Base-by-base conservation (phyloP, 1,140 invertebrate genomes). In the Vollenhovia emeryi region DNA sequence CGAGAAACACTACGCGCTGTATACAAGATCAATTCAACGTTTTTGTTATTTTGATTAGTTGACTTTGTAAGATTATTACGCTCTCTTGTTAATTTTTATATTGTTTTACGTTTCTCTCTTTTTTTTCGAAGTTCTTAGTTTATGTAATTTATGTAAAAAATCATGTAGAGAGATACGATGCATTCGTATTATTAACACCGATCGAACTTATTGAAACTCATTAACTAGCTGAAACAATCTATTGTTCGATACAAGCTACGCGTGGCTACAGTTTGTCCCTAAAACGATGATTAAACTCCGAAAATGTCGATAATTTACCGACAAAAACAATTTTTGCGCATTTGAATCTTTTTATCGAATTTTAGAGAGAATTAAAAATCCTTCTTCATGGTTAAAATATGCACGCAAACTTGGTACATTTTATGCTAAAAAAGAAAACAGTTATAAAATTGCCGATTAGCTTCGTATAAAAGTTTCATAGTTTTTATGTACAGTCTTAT, bases 41-140 rank as follows among this genome's bases (percentile, higher is more conserved):
- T 13, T 69, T 50, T 68, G 21, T 69, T 80, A 43, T 27, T 64
- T 68, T 55, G n/a, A 55, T 52, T 73, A 55, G 9, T n/a, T 73
- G 27, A 52, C 9, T n/a, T 73, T 73, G 7, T 24, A 18, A 27
- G 9, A 13, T 21, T 73, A 24, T 13, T 66, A 27, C 33, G n/a
- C 36, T 69, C 0, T 40, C 33, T 40, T 71, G 30, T 36, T 76
- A 50, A 27, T 68, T 73, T 57, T 57, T 57, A 24, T 21, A 52
- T 36, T 55, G 45, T 1, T 66, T 27, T n/a, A 36, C 9, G 3
- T 60, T 45, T 48, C 52, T n/a, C n/a, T n/a, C 21, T 48, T n/a
- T 68, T 78, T 76, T 55, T 30, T 8, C 18, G 57, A 52, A n/a
- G 50, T 57, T 78, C 57, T 40, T 57, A 57, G 3, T 74, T 74